Percentiles rank a stretch among this genome's conserved stretches.
These are phyloP conservation scores for Pangasianodon hypophthalmus DNA, from an alignment of 2,113 vertebrate genomes.

Conservation along the genomic window DNA sequence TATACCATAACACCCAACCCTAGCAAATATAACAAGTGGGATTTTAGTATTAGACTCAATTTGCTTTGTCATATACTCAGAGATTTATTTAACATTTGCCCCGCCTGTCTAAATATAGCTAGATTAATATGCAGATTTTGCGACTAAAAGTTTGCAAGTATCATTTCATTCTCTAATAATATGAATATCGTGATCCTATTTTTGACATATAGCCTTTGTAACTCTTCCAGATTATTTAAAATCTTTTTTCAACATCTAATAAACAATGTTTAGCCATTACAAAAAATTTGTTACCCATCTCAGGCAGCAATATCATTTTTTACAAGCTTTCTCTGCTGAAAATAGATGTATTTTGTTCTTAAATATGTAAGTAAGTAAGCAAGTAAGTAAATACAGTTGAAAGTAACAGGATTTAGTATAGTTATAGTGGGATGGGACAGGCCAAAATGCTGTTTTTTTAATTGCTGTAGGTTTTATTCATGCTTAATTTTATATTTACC, in stretches of 20 bases:
- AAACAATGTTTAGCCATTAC: background rate
- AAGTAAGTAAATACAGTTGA: background rate
- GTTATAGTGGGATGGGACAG: too few species aligned
- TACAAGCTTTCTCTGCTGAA: background rate
- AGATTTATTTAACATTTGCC: background rate
- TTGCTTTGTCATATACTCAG: background rate
- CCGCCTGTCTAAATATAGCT: background rate
- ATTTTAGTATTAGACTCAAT: background rate
- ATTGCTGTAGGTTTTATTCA: background rate
- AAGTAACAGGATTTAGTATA: background rate
- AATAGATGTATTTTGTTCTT: background rate
- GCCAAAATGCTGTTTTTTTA: background rate
- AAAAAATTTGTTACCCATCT: background rate
- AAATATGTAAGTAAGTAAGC: background rate
- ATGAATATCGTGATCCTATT: background rate
- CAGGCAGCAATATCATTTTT: background rate
- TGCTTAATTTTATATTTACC: background rate
- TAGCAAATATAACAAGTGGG: background rate
- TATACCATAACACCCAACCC: background rate
- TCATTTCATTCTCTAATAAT: background rate
- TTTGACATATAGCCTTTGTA: background rate
- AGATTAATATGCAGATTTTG: background rate
- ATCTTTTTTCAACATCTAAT: background rate
- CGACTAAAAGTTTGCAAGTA: background rate
- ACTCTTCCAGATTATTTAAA: background rate